A percentile compares a stretch with the other conserved stretches of the same genome.
phyloP scores from a whole-genome alignment of 1,140 invertebrate species.

The Apis laboriosa region DNA sequence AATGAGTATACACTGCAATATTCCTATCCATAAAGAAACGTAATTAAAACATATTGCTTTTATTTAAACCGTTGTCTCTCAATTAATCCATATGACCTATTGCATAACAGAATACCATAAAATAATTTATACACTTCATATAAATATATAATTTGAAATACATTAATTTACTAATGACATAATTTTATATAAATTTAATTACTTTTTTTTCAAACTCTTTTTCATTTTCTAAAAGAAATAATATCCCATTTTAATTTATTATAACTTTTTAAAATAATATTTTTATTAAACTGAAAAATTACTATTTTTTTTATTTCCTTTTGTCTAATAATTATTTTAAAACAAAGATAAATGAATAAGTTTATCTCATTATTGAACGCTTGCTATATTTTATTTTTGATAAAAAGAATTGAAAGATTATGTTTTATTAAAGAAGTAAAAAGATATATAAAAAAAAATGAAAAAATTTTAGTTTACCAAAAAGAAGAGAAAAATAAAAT shows the following conservation, averaged over 20 bases:
- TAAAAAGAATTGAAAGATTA: too few species aligned
- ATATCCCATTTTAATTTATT: neutral
- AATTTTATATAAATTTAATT: neutral
- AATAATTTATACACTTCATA: neutral
- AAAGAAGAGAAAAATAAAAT: neutral
- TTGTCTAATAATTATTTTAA: neutral
- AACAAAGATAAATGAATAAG: too few species aligned
- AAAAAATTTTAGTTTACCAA: neutral
- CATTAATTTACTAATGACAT: neutral
- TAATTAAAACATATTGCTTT: slow-evolving; percentile 31
- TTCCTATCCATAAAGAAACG: neutral
- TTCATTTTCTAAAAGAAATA: neutral
- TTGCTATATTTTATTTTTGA: too few species aligned
- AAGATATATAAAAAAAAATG: neutral
- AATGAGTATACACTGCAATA: neutral
- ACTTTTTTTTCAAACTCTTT: neutral
- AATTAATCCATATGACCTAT: neutral
- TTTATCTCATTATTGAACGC: neutral
- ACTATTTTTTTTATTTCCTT: neutral
- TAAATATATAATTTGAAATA: neutral
- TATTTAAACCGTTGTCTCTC: slow-evolving; percentile 6
- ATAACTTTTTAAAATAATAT: neutral
- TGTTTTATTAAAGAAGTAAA: neutral
- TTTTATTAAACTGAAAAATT: neutral
- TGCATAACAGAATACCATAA: neutral